These are phyloP conservation scores for Ursus arctos DNA, from an alignment of 2,113 vertebrate genomes.

Conservation along the genomic window DNA sequence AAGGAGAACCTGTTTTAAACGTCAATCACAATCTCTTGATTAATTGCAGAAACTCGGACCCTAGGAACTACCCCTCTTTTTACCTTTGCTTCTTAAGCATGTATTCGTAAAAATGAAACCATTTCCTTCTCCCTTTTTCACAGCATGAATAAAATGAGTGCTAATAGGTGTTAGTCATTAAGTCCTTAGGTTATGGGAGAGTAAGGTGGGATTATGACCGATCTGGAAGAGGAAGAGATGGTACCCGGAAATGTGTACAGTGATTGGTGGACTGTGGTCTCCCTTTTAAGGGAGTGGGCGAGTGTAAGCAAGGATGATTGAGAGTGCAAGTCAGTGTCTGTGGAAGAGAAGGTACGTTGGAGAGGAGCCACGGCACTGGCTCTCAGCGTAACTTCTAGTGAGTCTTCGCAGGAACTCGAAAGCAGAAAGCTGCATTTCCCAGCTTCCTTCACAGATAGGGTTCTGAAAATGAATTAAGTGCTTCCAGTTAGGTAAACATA, in stretches of 20 bases:
- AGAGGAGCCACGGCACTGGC: background rate
- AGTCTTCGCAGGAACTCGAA: background rate
- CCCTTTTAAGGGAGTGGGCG: background rate
- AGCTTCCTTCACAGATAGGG: background rate
- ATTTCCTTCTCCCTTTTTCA: background rate
- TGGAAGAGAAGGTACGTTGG: background rate
- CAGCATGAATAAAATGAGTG: background rate
- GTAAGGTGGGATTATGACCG: background rate
- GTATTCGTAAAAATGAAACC: background rate
- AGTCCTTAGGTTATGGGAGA: background rate
- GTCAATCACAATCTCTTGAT: background rate
- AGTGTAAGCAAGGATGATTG: background rate
- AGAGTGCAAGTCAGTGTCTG: background rate
- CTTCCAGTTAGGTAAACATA: background rate
- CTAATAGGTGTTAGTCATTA: background rate
- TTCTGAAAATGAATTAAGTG: background rate
- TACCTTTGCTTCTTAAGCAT: background rate
- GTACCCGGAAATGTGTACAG: background rate
- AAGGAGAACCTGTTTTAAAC: background rate
- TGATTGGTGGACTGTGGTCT: background rate
- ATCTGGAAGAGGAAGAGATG: background rate
- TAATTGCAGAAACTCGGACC: background rate
- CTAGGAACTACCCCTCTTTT: background rate
- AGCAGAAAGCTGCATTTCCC: background rate
- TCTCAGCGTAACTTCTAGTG: background rate